Evolutionary conservation across 2,888 invertebrate genomes (phyloP).

Genomic region (Cabera pusaria): DNA sequence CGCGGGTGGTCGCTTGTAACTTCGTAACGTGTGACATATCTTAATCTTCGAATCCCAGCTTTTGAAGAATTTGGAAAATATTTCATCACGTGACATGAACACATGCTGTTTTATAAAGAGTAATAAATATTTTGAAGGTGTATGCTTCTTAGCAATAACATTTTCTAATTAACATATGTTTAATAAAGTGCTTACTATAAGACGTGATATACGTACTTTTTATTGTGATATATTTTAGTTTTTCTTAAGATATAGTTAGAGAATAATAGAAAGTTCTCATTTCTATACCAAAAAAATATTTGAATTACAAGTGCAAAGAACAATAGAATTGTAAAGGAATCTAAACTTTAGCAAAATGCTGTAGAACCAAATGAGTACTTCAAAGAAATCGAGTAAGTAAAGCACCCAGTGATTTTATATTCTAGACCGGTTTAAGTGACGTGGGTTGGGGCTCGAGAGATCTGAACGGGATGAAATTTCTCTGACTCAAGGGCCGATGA

Average conservation of each 20-base stretch:
- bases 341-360: too few species aligned
- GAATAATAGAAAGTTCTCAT: too few species aligned
- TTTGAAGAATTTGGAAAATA: slow-evolving; percentile 17
- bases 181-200: too few species aligned
- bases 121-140: slow-evolving; percentile 1
- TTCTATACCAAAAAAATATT: too few species aligned
- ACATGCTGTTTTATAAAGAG: slow-evolving; percentile 9
- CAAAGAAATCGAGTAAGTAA: slow-evolving; percentile 33
- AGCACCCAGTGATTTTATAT: slow-evolving; percentile 34
- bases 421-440: slow-evolving; percentile 44
- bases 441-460: slow-evolving; percentile 41
- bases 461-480: slow-evolving; percentile 52
- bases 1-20: slow-evolving; percentile 30
- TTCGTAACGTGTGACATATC: slow-evolving; percentile 25
- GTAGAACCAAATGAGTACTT: slow-evolving; percentile 5
- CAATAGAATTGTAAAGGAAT: slow-evolving; percentile 6
- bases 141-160: too few species aligned
- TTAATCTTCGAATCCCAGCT: slow-evolving; percentile 22
- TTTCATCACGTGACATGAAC: slow-evolving; percentile 14
- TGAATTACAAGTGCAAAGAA: too few species aligned
- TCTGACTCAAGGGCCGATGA: slow-evolving; percentile 65
- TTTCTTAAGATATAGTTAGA: too few species aligned
- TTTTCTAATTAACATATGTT: too few species aligned
- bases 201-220: too few species aligned
- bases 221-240: too few species aligned